Evolutionary conservation across 2,113 vertebrate species (phyloP), one percentile per base, ranked within the genome.

Genomic region (Rhadina sibilatrix): DNA sequence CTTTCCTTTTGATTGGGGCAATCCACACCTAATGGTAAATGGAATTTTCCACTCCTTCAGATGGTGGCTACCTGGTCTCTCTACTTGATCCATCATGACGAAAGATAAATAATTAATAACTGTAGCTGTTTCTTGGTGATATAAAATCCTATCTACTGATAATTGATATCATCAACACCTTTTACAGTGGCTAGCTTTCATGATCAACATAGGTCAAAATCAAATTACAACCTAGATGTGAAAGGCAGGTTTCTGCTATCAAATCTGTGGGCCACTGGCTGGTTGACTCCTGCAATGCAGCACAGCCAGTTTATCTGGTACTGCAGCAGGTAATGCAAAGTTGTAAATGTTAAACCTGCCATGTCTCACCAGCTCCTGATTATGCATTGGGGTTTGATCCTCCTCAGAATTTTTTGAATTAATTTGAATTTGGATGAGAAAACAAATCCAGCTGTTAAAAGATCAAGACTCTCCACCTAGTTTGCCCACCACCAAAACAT

Each of bases 251-350:
- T 89, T 59, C 80, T 94, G 71, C 68, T 95, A 15, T 89, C 75
- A 57, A 2, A 76, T 46, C 78, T 11, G 1, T 35, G 47, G 74
- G 76, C 21, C 15, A 52, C 57, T 38, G 46, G 10, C 31, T 72
- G 54, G 5, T 30, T 85, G 27, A 47, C 27, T 83, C 70, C 37
- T 83, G 70, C 87, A 94, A 91, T 83, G 95, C 85, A 93, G 95
- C 70, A 74, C 28, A 77, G 87, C 93, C 91, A 91, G 95, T 96
- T 95, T 66, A 63, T 77, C 95, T 91, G 78, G 93, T 96, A 65
- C 35, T 83, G 78, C 87, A 83, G 82, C 70, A 83, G 44, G 42
- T 33, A 72, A 89, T 59, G 69, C 74, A 49, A 54, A 72, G 38
- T 59, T 90, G 75, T 30, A 85, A 89, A 89, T 47, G 35, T 23